Evolutionary conservation across 2,113 vertebrate species (phyloP).

Genomic region (Hippotragus niger): DNA sequence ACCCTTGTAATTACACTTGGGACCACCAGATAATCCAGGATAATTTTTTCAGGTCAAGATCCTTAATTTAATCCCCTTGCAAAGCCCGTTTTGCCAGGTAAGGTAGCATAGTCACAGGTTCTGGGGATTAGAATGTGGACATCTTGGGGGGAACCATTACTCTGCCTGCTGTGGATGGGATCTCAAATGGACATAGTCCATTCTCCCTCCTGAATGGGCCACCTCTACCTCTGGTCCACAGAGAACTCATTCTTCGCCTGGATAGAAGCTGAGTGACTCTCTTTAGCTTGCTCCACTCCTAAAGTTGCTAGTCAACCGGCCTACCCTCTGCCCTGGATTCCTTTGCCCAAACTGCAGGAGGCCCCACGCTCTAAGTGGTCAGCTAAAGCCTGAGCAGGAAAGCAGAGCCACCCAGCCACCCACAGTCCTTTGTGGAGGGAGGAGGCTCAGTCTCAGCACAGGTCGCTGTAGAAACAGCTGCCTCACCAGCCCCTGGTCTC

Average conservation of each 20-base stretch:
- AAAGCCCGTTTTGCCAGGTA: neutral
- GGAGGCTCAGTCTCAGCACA: neutral
- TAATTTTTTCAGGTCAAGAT: neutral
- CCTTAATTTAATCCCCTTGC: neutral
- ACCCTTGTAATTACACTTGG: neutral
- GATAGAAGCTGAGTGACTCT: neutral
- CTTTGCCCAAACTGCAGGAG: neutral
- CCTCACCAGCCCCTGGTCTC: neutral
- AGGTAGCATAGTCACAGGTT: neutral
- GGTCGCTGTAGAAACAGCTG: neutral
- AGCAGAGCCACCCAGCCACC: neutral
- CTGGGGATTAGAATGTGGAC: neutral
- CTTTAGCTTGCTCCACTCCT: neutral
- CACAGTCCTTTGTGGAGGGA: fast-evolving
- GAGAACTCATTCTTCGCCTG: neutral
- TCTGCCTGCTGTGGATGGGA: neutral
- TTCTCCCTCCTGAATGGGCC: neutral
- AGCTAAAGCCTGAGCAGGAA: neutral
- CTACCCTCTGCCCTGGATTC: neutral
- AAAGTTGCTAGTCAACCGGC: neutral
- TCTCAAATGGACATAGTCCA: neutral
- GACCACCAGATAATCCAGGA: neutral
- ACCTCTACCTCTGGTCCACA: neutral
- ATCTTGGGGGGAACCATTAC: neutral
- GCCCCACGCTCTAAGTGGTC: neutral